Base-by-base conservation (phyloP, 2,797 vertebrate genomes). In the Geotria australis region DNA sequence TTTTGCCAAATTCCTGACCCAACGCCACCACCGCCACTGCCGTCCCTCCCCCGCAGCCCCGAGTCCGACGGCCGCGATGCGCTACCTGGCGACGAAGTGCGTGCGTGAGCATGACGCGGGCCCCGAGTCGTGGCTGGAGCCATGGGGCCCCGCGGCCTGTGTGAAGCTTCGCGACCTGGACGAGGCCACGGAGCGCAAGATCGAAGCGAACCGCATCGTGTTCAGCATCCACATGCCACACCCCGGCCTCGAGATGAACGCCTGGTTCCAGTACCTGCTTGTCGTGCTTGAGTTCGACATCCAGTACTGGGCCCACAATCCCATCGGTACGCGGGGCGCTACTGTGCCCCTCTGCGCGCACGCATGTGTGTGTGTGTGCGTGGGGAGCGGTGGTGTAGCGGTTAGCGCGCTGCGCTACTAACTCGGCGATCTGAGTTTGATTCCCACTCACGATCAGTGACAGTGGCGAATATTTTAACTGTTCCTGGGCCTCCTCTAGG, bases 241-340 rank as follows among this genome's bases (percentile, higher is more conserved):
- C 59, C 76, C 71, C 9, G 58, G 63, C 61, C 81, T 76, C 66
- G 84, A 96, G 74, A 95, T 98, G 88, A 98, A 79, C 62, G 74
- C 86, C 59, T 98, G 89, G 91, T 98, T 98, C 73, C 91, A 98
- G 67, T 98, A 95, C 63, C 85, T 98, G 75, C 69, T 98, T 9
- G 76, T 93, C 64, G 76, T 98, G 70, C 70, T 98, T 64, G 83
- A 98, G 63, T 74, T 96, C 62, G 84, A 98, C 69, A 89, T 98
- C 0, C 80, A 78, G 1, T 96, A 83, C 66, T 89, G 83, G 70
- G 67, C 79, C 65, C 61, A 78, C 71, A 98, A 98, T 47, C 79
- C 82, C 63, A 83, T 96, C 8, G 77, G 88, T 96, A 69, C 83
- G 68, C 66, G 9, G 3, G 10, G 24, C 24, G 24, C 4, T 24